Evolutionary conservation across 2,797 vertebrate species (phyloP), one percentile per base, ranked within the genome.

Genomic region (Sphenopsis melanotis): DNA sequence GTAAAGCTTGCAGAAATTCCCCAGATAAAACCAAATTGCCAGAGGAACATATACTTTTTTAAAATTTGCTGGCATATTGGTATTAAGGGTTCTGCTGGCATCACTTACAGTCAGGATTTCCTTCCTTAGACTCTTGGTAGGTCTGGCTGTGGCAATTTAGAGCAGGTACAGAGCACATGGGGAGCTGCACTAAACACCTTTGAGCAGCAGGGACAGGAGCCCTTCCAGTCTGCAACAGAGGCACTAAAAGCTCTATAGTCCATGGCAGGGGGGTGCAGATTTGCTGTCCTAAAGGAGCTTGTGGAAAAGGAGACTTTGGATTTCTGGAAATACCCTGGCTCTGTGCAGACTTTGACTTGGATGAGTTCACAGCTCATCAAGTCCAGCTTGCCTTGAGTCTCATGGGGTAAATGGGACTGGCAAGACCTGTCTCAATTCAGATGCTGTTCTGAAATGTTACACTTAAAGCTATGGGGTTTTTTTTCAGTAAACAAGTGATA

Each of bases 51-150:
- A 30, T 23, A 16, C 4, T 24, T 29, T 8, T 7, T 30, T 20
- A 0, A 0, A 2, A 29, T 24, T 44, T 61, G 22, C 55, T 47
- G 39, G 29, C 7, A 2, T 34, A 9, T 11, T 3, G 6, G 27
- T 18, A 5, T 57, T 41, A n/a, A 23, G 23, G 15, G 4, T 23
- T 87, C 65, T 79, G 16, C 44, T 76, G 75, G 9, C 37, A 50
- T 44, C 21, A 36, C 29, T 69, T 19, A 29, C 3, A 9, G 32
- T 10, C 23, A 34, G 63, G 52, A 30, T 61, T 92, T 72, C 50
- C 59, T 68, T 74, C 78, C 30, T 81, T 53, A 27, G 46, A 6
- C 56, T 70, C 15, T 11, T 75, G 49, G 15, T 52, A 18, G 49
- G 12, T 77, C 11, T 55, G 34, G 8, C 70, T 68, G 0, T 56